Evolutionary conservation across 1,140 invertebrate genomes (phyloP), one percentile per base, ranked within the genome.

Genomic region (Ips typographus): DNA sequence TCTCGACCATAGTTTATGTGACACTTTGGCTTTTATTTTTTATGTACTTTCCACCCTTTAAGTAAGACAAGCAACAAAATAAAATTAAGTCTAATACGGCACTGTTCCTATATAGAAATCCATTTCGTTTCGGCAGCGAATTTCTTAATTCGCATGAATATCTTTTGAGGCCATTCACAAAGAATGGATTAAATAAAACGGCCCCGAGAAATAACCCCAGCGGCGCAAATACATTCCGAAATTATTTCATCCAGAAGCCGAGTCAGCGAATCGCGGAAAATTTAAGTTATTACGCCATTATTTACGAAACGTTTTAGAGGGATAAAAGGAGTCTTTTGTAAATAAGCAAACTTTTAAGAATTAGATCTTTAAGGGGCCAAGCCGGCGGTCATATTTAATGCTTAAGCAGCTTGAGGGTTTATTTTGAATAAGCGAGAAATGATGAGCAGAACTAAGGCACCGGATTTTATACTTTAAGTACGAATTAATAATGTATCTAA

Each of bases 131-230:
- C 36, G 40, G 55, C 44, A 38, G 42, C n/a, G 53, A 56, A 39
- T 65, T 65, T 67, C 56, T 67, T 69, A 69, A 69, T 69, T 63
- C 67, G 49, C 60, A 47, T 63, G 59, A 62, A 69, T 57, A 63
- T 69, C 60, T 69, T 63, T 60, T 56, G 6, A 57, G 44, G 42
- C 40, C 22, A 22, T 36, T 38, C 59, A 69, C 67, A 69, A 63
- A 63, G 67, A 62, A 57, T 69, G 67, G 60, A 69, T 62, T 67
- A 67, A 67, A 67, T 67, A 67, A 67, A 67, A 67, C 65, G 65
- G 37, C 56, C 42, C 51, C 2, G 51, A 55, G 51, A 36, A 4
- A 42, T 22, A 47, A 22, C 22, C 22, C 22, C 22, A 22, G 40
- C 22, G 55, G 57, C 44, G 65, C 44, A 67, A 59, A 67, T 52